phyloP scores from a whole-genome alignment of 1,140 invertebrate genomes.

The Aethina tumida region DNA sequence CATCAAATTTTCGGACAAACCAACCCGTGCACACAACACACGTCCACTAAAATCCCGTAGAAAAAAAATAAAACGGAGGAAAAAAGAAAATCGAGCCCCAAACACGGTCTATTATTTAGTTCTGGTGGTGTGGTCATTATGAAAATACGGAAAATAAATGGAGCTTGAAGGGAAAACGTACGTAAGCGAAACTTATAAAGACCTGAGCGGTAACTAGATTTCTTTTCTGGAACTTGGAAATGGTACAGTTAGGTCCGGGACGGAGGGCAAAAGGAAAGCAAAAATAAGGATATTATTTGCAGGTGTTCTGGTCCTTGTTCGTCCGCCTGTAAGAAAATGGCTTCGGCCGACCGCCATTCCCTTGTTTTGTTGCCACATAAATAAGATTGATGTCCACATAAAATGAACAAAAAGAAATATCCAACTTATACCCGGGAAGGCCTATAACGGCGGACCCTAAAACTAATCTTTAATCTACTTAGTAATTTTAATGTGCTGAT shows the following conservation, averaged over 20 bases:
- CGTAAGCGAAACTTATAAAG: conserved; percentile 16
- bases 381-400: conserved; percentile 32
- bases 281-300: conserved; percentile 24
- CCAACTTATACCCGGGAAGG: too few relatives aligned
- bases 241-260: conserved; percentile 11
- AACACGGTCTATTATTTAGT: conserved; percentile 3
- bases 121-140: conserved; percentile 13
- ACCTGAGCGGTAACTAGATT: conserved; percentile 21
- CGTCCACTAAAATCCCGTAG: too few relatives aligned
- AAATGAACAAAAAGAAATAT: conserved; percentile 22
- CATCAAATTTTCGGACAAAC: too few relatives aligned
- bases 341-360: conserved; percentile 25
- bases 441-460: too few relatives aligned
- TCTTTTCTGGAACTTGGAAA: conserved; percentile 18
- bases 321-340: conserved; percentile 19
- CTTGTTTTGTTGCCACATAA: conserved; percentile 36
- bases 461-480: too few relatives aligned
- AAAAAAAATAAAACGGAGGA: too few relatives aligned
- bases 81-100: conserved; percentile 7
- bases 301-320: conserved; percentile 17
- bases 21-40: too few relatives aligned
- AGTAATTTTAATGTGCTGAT: too few relatives aligned
- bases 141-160: conserved; percentile 17
- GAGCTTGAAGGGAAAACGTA: conserved; percentile 11
- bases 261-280: too few relatives aligned